Evolutionary conservation across 1,140 invertebrate species (phyloP).

Genomic region (Drosophila suzukii): DNA sequence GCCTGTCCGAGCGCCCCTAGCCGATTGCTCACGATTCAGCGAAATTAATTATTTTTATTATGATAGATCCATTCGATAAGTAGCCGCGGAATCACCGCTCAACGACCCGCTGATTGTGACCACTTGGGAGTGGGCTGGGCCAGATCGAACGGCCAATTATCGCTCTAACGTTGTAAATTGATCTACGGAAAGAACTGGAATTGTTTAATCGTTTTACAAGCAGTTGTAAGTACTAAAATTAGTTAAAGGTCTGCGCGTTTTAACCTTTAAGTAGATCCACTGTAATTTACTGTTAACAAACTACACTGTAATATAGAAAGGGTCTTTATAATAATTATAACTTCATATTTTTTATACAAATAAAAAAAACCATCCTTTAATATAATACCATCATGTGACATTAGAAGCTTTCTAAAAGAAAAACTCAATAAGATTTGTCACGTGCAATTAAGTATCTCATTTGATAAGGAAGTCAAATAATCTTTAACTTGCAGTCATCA

Average conservation of each 20-base stretch:
- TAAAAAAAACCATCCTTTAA: too few species aligned
- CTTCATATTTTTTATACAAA: too few species aligned
- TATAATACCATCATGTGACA: neutral
- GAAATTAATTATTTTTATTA: conserved; percentile 55
- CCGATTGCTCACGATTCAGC: conserved; percentile 35
- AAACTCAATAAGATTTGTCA: neutral
- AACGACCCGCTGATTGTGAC: conserved; percentile 25
- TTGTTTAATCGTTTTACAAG: conserved; percentile 31
- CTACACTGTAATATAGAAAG: neutral
- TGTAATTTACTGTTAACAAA: neutral
- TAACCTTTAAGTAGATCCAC: neutral
- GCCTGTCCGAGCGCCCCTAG: conserved; percentile 9
- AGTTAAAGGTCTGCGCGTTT: neutral
- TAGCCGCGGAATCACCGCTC: conserved; percentile 21
- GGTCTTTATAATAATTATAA: neutral
- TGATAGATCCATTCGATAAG: conserved; percentile 50
- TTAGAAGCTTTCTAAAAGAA: neutral
- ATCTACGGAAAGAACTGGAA: conserved; percentile 17
- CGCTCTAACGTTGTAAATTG: conserved; percentile 23
- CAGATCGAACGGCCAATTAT: conserved; percentile 29
- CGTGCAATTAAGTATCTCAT: neutral
- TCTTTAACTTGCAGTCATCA: neutral
- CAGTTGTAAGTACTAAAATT: conserved; percentile 21
- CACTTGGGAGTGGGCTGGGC: neutral
- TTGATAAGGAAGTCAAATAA: neutral